Base-by-base conservation (phyloP, 2,888 invertebrate genomes). In the Labia minor region DNA sequence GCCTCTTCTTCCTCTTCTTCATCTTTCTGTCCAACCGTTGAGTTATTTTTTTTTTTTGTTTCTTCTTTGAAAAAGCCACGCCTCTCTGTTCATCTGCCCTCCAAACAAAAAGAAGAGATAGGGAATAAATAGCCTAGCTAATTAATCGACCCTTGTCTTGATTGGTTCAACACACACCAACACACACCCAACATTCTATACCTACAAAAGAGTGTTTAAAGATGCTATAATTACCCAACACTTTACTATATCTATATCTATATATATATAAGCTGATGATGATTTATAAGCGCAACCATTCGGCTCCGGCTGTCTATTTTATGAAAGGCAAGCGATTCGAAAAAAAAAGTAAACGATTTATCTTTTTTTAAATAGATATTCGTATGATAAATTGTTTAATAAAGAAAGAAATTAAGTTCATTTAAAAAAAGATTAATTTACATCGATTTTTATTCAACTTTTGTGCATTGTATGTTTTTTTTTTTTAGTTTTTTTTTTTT, bases 71-170 rank as follows among this genome's bases (percentile, higher is more conserved):
- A 26, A 26, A 49, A 49, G 49, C 49, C 49, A 11, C 49, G 49
- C 49, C 49, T 49, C 49, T 49, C 3, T 16, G 16, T 14, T 49
- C n/a, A 16, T 49, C 49, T 49, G 49, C 49, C 49, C 49, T 49
- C 49, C 16, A 49, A 49, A 49, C 49, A 49, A 16, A 49, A 49
- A 49, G n/a, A n/a, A 26, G 49, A 49, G 49, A 49, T 49, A 49
- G 49, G 14, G 49, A 49, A 49, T 49, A 49, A 49, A 49, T 49
- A 49, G 49, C 49, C 49, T 49, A 49, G 49, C 49, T 49, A 49
- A 49, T 49, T 49, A 49, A 49, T 49, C 49, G 49, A 49, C 49
- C 49, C 49, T 49, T 49, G 49, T 49, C 49, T 49, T 49, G 49
- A 49, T 49, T 49, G 49, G 49, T 49, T 49, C 49, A 49, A 49